These are phyloP conservation scores for Carlito syrichta DNA, from an alignment of 2,113 vertebrate species.

Conservation along the genomic window DNA sequence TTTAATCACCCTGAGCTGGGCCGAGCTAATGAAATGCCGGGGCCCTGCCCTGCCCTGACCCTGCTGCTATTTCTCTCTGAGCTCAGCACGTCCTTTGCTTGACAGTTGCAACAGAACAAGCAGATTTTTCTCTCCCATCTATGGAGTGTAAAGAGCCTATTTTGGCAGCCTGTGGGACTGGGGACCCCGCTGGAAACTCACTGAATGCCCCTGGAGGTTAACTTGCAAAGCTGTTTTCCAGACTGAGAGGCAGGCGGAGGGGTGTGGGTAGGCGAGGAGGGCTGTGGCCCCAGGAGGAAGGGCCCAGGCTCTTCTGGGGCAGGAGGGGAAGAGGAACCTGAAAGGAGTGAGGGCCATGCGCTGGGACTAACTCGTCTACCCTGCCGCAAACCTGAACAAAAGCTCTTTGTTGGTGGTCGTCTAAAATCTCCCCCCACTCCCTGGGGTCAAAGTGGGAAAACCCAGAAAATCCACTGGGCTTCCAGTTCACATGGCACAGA, in stretches of 20 bases:
- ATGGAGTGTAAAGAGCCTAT: conserved; percentile 79
- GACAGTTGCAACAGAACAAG: conserved; percentile 76
- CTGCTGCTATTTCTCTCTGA: conserved; percentile 84
- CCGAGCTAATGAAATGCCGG: conserved; percentile 83
- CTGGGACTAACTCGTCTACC: conserved; percentile 6
- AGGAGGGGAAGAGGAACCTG: conserved; percentile 55
- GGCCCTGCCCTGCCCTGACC: conserved; percentile 82
- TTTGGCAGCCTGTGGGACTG: conserved; percentile 75
- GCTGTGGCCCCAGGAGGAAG: not conserved
- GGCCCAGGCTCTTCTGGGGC: not conserved
- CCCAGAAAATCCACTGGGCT: not conserved
- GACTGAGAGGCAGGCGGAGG: conserved; percentile 46
- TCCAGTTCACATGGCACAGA: conserved; percentile 28
- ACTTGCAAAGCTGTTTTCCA: conserved; percentile 77
- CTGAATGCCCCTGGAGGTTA: conserved; percentile 68
- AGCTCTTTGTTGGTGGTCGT: conserved; percentile 63
- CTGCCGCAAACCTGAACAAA: conserved; percentile 60
- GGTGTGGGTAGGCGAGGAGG: not conserved
- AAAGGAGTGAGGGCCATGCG: conserved; percentile 15
- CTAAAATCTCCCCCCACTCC: conserved; percentile 50
- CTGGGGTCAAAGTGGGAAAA: conserved; percentile 60
- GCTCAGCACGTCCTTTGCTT: conserved; percentile 82
- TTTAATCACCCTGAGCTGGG: conserved; percentile 82
- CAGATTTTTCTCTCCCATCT: conserved; percentile 78
- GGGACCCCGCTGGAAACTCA: conserved; percentile 75